Base-by-base conservation (phyloP, 2,797 vertebrate species). In the Clarias pachynema region DNA sequence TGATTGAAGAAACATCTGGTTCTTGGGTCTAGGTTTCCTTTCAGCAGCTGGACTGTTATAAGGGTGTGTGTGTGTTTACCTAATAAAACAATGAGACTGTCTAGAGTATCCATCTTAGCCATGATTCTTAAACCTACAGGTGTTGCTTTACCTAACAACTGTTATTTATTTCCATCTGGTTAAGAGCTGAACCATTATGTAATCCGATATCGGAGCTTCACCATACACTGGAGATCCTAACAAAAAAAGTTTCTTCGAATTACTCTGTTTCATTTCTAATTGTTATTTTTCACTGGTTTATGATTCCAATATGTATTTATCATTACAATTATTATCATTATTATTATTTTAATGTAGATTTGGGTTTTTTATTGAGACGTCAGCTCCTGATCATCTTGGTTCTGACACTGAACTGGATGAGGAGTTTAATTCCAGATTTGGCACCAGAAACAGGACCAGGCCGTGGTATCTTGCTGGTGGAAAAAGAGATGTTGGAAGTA, bases 1-100 rank as follows among this genome's bases (percentile, higher is more conserved):
- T 65, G 24, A 65, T n/a, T 60, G 31, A 78, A 78, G 75, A 80
- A 80, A 81, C 79, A 81, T 53, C 62, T 81, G 62, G 40, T 66
- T 81, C 18, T 66, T 2, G 3, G 62, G 37, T 80, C 60, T 65
- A 62, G 62, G 18, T 81, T 8, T 37, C 40, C 18, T 81, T 68
- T 81, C 31, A 44, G 40, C 62, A 31, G 62, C 62, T 66, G 62
- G 62, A 24, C 26, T 5, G 20, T 18, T 22, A 6, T 66, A 49
- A 49, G 77, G 12, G 15, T 29, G 72, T 53, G 69, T 53, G 69
- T 37, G 34, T 37, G 26, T 79, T 62, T 37, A 60, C 34, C 2
- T n/a, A 62, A 62, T n/a, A 79, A 59, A 40, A 62, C 22, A 62
- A 34, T 15, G 1, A 62, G 6, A 40, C 29, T 15, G 29, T 60